These are phyloP conservation scores for Drosophila subobscura DNA, from an alignment of 1,140 invertebrate genomes.

Conservation along the genomic window DNA sequence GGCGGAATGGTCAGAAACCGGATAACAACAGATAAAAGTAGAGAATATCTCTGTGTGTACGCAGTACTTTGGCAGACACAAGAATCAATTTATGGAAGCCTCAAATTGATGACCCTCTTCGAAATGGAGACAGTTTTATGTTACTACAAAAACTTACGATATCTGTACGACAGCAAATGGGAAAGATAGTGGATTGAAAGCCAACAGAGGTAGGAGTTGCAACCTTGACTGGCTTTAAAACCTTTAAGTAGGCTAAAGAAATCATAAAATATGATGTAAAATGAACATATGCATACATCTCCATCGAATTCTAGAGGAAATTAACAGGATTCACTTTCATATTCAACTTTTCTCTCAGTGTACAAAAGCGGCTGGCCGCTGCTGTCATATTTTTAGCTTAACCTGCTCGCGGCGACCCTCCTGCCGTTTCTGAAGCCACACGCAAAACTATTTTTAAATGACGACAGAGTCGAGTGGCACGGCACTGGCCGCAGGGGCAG, in stretches of 20 bases:
- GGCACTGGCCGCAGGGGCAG: no score
- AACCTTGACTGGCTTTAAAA: no score
- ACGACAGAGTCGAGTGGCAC: slow-evolving; percentile 11
- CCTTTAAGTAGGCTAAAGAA: no score
- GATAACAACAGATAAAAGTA: slow-evolving; percentile 30
- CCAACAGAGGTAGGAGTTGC: no score
- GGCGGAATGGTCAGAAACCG: slow-evolving; percentile 10
- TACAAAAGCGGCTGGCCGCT: slow-evolving; percentile 18
- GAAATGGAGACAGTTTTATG: slow-evolving; percentile 16
- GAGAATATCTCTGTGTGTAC: slow-evolving; percentile 13
- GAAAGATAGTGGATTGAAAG: no score
- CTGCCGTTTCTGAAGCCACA: slow-evolving; percentile 23
- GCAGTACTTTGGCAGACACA: not conserved
- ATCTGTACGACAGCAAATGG: not conserved
- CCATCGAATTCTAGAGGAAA: not conserved
- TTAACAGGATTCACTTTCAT: slow-evolving; percentile 7
- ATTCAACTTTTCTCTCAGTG: slow-evolving; percentile 14
- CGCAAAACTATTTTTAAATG: slow-evolving; percentile 78
- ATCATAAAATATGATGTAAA: no score
- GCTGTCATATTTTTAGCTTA: slow-evolving; percentile 71
- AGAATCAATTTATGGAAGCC: slow-evolving; percentile 41
- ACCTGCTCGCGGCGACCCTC: slow-evolving; percentile 24
- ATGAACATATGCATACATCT: no score
- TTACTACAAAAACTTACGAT: slow-evolving; percentile 8
- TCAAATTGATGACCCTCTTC: slow-evolving; percentile 10